phyloP scores from a whole-genome alignment of 2,888 invertebrate genomes.

The Hydrotaea cyrtoneurina region DNA sequence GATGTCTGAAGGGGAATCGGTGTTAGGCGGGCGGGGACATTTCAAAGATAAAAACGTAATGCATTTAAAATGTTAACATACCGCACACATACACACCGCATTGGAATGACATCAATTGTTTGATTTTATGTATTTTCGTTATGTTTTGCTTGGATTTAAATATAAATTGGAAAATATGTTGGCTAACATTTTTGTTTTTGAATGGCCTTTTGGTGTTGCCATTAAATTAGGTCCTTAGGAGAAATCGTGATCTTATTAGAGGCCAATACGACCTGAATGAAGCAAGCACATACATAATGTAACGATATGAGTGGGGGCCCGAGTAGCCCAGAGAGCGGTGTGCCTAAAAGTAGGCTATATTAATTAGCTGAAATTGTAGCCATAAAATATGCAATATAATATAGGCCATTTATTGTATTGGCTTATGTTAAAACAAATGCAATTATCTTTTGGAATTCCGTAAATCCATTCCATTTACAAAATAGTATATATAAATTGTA shows the following conservation, averaged over 20 bases:
- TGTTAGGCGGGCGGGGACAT: background rate
- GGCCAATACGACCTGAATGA: background rate
- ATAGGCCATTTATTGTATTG: background rate
- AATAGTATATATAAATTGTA: too few species aligned
- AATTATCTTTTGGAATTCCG: background rate
- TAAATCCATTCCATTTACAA: too few species aligned
- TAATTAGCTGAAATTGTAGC: background rate
- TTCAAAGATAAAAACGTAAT: slow-evolving; percentile 13
- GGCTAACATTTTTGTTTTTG: background rate
- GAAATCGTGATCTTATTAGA: slow-evolving; percentile 42
- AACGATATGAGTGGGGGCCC: background rate
- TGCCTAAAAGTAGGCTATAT: background rate
- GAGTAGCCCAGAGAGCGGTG: too few species aligned
- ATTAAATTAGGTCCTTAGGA: background rate
- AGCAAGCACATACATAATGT: background rate
- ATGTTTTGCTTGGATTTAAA: slow-evolving; percentile 56
- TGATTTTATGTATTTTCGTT: slow-evolving; percentile 55
- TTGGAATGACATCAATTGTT: slow-evolving; percentile 54
- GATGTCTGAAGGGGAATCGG: background rate
- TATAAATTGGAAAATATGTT: slow-evolving; percentile 60
- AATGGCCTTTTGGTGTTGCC: slow-evolving; percentile 1
- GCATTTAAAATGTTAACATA: slow-evolving; percentile 18
- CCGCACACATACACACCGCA: background rate
- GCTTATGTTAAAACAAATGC: background rate
- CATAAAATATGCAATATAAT: background rate